These are phyloP conservation scores for Cantharis lateralis DNA, from an alignment of 2,888 invertebrate genomes.

Conservation along the genomic window DNA sequence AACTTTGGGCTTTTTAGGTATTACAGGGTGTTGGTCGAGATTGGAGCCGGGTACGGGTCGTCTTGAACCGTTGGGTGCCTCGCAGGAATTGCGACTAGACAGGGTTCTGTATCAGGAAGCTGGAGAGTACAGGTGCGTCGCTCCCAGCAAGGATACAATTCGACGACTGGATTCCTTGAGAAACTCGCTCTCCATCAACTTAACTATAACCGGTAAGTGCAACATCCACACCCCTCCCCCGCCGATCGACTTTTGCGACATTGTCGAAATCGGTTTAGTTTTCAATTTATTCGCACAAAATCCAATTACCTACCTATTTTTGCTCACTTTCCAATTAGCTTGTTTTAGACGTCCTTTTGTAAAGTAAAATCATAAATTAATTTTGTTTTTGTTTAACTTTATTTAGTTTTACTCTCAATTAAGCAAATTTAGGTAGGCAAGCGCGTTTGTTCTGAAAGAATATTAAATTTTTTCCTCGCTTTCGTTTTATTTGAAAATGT, in stretches of 20 bases:
- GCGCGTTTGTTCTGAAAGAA: background rate
- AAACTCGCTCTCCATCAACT: conserved; percentile 56
- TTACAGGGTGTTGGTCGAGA: conserved; percentile 67
- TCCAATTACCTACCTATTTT: background rate
- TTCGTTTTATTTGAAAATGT: background rate
- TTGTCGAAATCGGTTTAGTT: background rate
- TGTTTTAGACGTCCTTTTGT: background rate
- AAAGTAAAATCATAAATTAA: background rate
- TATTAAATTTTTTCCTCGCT: background rate
- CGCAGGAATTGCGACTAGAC: conserved; percentile 67
- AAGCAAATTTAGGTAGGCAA: background rate
- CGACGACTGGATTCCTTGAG: conserved; percentile 61
- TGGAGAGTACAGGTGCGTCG: conserved; percentile 76
- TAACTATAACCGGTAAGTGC: conserved; percentile 62
- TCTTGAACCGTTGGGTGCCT: conserved; percentile 62
- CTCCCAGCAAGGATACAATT: conserved; percentile 60
- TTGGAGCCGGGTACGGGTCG: conserved; percentile 61
- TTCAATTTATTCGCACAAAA: background rate
- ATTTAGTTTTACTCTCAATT: background rate
- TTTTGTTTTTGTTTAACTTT: background rate
- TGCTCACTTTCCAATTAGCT: background rate
- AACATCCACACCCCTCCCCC: background rate
- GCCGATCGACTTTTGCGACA: background rate
- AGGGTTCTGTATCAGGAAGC: conserved; percentile 78
- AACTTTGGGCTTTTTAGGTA: conserved; percentile 54